Conservation (phyloP, 2,113 vertebrate genomes). For the Phyllostomus discolor region DNA sequence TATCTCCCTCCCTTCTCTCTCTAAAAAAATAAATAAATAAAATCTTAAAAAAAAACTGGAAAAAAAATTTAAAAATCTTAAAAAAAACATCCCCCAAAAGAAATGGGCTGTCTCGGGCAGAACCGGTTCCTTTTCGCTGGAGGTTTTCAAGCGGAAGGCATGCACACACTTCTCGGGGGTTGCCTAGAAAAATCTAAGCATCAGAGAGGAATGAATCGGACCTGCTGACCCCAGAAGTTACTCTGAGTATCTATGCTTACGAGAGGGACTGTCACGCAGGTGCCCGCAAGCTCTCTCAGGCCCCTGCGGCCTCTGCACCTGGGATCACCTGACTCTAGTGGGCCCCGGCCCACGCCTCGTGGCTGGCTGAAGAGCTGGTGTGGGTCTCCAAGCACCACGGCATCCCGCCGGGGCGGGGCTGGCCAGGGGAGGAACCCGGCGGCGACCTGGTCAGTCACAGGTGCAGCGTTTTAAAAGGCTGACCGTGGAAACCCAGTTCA, state of each 20-base stretch:
- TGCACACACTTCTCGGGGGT: not conserved
- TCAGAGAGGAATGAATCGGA: not conserved
- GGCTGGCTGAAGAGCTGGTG: not conserved
- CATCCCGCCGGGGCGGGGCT: fast-evolving
- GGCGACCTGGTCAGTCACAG: not conserved
- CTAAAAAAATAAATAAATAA: no score
- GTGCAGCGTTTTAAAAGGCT: not conserved
- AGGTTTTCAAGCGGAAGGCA: not conserved
- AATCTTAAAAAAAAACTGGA: no score
- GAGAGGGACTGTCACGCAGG: not conserved
- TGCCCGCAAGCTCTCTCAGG: not conserved
- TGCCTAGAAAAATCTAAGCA: not conserved
- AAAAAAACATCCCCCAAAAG: not conserved
- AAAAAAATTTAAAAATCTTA: no score
- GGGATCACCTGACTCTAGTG: not conserved
- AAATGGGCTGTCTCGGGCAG: not conserved
- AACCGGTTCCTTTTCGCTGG: not conserved
- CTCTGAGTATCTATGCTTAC: not conserved
- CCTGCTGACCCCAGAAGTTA: no score
- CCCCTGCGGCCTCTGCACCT: not conserved
- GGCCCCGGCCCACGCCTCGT: fast-evolving
- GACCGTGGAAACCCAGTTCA: not conserved
- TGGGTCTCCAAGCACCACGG: not conserved
- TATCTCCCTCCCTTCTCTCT: no score
- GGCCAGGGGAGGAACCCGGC: not conserved